These are phyloP conservation scores for Camponotus vicinus DNA, from an alignment of 1,140 invertebrate genomes.

Conservation along the genomic window DNA sequence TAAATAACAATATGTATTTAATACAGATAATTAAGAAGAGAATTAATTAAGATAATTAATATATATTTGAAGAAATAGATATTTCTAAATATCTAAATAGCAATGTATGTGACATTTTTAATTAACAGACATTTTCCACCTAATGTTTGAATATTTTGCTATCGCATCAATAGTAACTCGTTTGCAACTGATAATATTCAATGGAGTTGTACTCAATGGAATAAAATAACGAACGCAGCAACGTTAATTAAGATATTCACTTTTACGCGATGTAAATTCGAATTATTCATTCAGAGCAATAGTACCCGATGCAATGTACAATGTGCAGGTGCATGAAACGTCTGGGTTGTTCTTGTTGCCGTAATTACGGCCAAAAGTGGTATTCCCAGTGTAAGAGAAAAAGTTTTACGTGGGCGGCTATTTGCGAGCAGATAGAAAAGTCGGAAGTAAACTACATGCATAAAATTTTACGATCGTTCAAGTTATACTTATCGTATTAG, in stretches of 20 bases:
- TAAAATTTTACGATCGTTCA: constrained; percentile 1
- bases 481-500: constrained; percentile 36
- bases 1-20: not conserved
- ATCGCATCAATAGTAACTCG: not conserved
- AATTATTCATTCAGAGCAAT: constrained; percentile 23
- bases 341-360: constrained; percentile 20
- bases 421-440: not conserved
- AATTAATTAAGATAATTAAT: too few relatives aligned
- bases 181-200: not conserved
- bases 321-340: constrained; percentile 6
- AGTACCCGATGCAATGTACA: not conserved
- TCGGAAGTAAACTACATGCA: constrained; percentile 11
- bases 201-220: not conserved
- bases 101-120: not conserved
- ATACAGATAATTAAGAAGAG: not conserved
- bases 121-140: not conserved
- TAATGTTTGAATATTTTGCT: not conserved
- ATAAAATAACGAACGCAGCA: not conserved
- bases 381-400: not conserved
- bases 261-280: constrained; percentile 18
- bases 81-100: not conserved
- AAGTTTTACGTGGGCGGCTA: not conserved
- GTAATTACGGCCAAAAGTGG: constrained; percentile 33
- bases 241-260: constrained; percentile 23
- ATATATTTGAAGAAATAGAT: not conserved